phyloP scores from a whole-genome alignment of 2,888 invertebrate species.

The Rhagonycha lutea region DNA sequence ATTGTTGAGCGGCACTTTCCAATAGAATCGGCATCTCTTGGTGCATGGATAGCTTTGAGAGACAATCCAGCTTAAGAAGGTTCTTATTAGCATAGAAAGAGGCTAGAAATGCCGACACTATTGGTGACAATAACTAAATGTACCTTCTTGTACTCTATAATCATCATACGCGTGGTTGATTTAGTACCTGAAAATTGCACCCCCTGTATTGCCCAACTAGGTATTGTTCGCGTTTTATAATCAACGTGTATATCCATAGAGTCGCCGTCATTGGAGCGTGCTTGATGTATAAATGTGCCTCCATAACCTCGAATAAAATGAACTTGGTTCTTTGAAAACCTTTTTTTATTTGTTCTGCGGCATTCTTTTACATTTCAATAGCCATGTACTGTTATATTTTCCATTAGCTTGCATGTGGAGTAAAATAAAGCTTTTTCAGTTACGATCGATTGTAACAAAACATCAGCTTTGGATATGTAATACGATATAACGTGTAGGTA shows the following conservation, averaged over 20 bases:
- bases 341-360: slow-evolving; percentile 36
- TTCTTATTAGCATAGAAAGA: slow-evolving; percentile 32
- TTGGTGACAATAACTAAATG: slow-evolving; percentile 32
- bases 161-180: slow-evolving; percentile 36
- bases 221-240: slow-evolving; percentile 36
- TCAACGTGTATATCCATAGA: slow-evolving; percentile 29
- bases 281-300: slow-evolving; percentile 34
- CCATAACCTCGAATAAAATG: slow-evolving; percentile 25
- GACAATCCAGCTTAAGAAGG: slow-evolving; percentile 35
- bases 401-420: slow-evolving; percentile 26
- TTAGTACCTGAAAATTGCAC: slow-evolving; percentile 34
- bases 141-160: slow-evolving; percentile 29
- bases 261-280: slow-evolving; percentile 34
- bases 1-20: slow-evolving; percentile 26
- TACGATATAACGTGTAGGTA: slow-evolving; percentile 5
- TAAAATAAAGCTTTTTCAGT: slow-evolving; percentile 24
- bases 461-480: slow-evolving; percentile 4
- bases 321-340: slow-evolving; percentile 30
- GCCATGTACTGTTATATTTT: slow-evolving; percentile 33
- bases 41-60: slow-evolving; percentile 32
- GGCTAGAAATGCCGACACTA: slow-evolving; percentile 31
- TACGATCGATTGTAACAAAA: slow-evolving; percentile 12
- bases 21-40: slow-evolving; percentile 30
- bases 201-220: slow-evolving; percentile 34
- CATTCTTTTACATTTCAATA: slow-evolving; percentile 36